Percentiles rank a stretch among this genome's conserved stretches.
These are phyloP conservation scores for Chunga burmeisteri DNA, from an alignment of 2,113 vertebrate genomes.

Conservation along the genomic window DNA sequence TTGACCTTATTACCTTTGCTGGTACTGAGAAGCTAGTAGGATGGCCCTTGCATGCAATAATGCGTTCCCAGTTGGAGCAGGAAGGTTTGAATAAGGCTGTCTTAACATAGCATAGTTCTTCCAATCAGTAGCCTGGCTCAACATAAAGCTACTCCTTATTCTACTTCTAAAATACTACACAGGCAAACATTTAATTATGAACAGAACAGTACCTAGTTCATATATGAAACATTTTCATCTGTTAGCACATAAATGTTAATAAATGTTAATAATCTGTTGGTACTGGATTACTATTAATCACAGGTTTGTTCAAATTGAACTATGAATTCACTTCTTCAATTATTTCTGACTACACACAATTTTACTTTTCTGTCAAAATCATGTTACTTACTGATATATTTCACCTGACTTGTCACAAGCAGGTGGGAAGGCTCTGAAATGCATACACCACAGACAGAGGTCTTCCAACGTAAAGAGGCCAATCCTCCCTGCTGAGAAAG, in stretches of 20 bases:
- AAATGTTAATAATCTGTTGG: neutral
- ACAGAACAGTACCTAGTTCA: neutral
- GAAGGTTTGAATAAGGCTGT: neutral
- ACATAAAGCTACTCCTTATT: neutral
- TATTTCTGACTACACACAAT: neutral
- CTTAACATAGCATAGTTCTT: neutral
- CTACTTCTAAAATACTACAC: neutral
- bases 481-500: constrained; percentile 26
- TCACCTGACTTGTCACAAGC: neutral
- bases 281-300: neutral
- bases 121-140: neutral
- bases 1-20: neutral
- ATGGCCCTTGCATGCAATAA: neutral
- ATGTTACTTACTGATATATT: neutral
- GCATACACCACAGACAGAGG: neutral
- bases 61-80: neutral
- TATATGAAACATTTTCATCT: neutral
- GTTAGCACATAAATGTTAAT: neutral
- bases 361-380: neutral
- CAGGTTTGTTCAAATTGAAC: neutral
- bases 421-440: neutral
- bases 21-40: neutral
- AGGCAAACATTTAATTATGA: neutral
- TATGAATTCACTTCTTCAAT: neutral
- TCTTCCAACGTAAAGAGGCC: neutral